Evolutionary conservation across 2,113 vertebrate species (phyloP), one percentile per base, ranked within the genome.

Genomic region (Mionectes macconnelli): DNA sequence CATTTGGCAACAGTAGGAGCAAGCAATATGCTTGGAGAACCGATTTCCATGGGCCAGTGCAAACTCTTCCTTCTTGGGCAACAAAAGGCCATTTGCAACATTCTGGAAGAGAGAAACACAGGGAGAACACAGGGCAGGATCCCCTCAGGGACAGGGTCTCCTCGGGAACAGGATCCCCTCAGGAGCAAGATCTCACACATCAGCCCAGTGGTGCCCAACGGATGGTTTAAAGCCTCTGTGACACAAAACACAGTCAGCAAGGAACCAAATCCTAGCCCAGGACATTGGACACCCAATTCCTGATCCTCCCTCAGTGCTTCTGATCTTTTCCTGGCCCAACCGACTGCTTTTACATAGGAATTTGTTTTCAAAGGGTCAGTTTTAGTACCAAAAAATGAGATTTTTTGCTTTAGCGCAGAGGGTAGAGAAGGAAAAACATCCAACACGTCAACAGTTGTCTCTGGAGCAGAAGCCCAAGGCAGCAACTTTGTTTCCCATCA

Each of bases 11-110:
- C 84, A 95, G 85, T 85, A 92, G 49, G 14, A 96, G 97, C 98
- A 98, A 98, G 98, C 98, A 98, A 98, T 98, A 97, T 98, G 98
- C 98, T 98, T 98, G 98, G 97, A 98, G 94, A 96, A 93, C 92
- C 60, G 94, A 97, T 97, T 96, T 97, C 98, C 97, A 95, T 56
- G 27, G 76, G 64, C 21, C 28, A 6, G 50, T 12, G 96, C 93
- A 69, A 84, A 83, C 90, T 91, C 93, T 88, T 84, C 93, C 80
- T 77, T 84, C 87, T 45, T 15, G 47, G 90, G 45, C 79, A 66
- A 60, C 50, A 19, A 79, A 50, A 93, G 90, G 91, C 92, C 92
- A n/a, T 12, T 35, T 55, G 97, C 95, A 96, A 92, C 89, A 4
- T 62, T 93, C 98, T 97, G 96, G 21, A 95, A 97, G 52, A 56